These are phyloP conservation scores for Adelphocoris suturalis DNA, from an alignment of 2,888 invertebrate genomes.

Conservation along the genomic window DNA sequence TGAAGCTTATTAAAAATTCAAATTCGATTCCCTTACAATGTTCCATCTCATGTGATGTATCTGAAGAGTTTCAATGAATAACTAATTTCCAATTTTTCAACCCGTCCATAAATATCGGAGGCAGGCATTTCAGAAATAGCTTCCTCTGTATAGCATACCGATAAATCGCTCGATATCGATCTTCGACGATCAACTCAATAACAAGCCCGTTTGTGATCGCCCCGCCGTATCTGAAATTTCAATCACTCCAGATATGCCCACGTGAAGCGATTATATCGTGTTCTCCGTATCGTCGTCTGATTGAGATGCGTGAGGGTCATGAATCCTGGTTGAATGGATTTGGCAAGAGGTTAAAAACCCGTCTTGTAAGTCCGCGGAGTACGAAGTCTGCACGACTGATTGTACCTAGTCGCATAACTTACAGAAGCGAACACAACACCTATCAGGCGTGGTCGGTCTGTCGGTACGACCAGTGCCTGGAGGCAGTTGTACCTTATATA, in stretches of 20 bases:
- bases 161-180: slow-evolving; percentile 2
- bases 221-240: slow-evolving; percentile 21
- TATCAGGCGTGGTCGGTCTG: slow-evolving; percentile 4
- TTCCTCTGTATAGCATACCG: background rate
- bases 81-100: background rate
- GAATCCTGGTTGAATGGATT: background rate
- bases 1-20: too few relatives aligned
- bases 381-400: background rate
- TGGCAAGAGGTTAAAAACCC: background rate
- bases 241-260: slow-evolving; percentile 19
- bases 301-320: slow-evolving; percentile 25
- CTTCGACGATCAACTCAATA: slow-evolving; percentile 9
- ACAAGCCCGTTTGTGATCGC: background rate
- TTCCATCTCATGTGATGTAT: too few relatives aligned
- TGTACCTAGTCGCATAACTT: slow-evolving; percentile 1
- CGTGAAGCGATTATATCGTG: slow-evolving; percentile 10
- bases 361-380: background rate
- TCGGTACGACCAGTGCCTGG: background rate
- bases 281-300: background rate
- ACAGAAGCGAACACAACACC: slow-evolving; percentile 12
- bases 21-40: too few relatives aligned
- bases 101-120: background rate
- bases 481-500: background rate
- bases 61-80: background rate
- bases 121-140: background rate